Evolutionary conservation across 2,888 invertebrate genomes (phyloP).

Genomic region (Osedax fenrisi): DNA sequence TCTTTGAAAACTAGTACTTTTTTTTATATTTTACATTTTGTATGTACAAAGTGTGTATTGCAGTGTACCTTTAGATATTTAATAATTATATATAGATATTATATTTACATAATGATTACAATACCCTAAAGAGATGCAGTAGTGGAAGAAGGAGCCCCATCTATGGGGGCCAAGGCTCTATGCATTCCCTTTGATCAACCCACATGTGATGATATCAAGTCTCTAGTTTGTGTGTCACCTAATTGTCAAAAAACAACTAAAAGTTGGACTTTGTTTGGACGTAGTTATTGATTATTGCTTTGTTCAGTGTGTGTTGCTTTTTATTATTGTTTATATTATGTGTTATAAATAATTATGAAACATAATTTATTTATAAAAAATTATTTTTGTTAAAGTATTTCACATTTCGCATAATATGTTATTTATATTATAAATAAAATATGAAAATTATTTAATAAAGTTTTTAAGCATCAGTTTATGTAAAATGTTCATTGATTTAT

Average conservation of each 20-base stretch:
- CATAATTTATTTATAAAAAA: no score
- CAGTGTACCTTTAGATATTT: neutral
- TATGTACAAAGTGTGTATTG: no score
- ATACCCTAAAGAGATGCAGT: constrained; percentile 55
- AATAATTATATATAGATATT: neutral
- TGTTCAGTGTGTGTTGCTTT: neutral
- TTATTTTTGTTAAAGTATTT: no score
- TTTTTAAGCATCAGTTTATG: no score
- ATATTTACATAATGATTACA: neutral
- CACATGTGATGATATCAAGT: constrained; percentile 54
- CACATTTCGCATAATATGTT: no score
- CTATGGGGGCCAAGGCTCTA: constrained; percentile 97
- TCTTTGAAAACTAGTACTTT: no score
- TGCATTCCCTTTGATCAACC: constrained; percentile 90
- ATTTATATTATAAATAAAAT: no score
- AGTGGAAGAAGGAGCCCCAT: constrained; percentile 65
- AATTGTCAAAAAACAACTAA: constrained; percentile 68
- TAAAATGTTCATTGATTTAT: no score
- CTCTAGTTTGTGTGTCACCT: constrained; percentile 66
- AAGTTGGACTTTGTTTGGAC: constrained; percentile 80
- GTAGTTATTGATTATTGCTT: constrained; percentile 66
- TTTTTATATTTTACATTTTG: neutral
- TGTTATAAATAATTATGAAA: neutral
- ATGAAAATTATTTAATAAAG: no score
- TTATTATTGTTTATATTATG: neutral